Conservation (phyloP, 2,888 invertebrate species). For the Agonopterix subpropinquella region DNA sequence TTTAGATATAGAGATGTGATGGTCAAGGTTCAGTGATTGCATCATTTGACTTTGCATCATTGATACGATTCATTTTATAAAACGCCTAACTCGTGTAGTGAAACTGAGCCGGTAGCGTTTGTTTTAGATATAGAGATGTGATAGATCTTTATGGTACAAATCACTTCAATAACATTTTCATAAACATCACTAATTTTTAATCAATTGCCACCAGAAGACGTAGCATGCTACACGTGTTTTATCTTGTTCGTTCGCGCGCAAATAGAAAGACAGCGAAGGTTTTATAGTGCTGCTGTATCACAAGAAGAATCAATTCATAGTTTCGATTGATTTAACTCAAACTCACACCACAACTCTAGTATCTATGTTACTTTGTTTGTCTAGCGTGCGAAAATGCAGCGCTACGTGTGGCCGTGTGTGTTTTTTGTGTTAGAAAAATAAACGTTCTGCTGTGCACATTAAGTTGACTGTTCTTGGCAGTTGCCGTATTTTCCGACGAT, state of each 20-base stretch:
- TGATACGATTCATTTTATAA: constrained; percentile 3
- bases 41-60: too few species aligned
- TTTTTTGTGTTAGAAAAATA: not conserved
- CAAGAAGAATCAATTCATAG: too few species aligned
- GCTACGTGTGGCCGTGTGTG: not conserved
- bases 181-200: too few species aligned
- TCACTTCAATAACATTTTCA: too few species aligned
- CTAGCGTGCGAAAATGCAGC: constrained; percentile 5
- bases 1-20: not conserved
- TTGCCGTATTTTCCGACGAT: constrained; percentile 1
- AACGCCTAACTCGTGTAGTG: constrained; percentile 3
- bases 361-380: not conserved
- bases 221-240: too few species aligned
- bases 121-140: not conserved
- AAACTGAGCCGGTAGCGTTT: not conserved
- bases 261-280: too few species aligned
- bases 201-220: too few species aligned
- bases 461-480: not conserved
- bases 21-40: not conserved
- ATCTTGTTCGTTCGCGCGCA: too few species aligned
- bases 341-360: too few species aligned
- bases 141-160: too few species aligned
- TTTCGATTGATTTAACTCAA: too few species aligned
- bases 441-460: not conserved
- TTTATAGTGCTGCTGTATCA: too few species aligned